Base-by-base conservation (phyloP, 2,888 invertebrate species). In the Acrobasis consociella region DNA sequence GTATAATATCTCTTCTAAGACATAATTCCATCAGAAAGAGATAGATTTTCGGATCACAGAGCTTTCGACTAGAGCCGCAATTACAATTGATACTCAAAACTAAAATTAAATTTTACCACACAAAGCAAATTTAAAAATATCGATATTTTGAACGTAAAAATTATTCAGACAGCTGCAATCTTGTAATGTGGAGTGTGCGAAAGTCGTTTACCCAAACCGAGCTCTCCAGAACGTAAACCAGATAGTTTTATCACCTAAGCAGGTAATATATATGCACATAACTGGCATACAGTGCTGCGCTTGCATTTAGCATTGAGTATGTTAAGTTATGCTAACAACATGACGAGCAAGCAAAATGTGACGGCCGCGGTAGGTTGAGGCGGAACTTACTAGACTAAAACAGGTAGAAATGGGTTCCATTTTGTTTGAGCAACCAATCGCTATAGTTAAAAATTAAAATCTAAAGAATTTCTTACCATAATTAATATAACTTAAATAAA, bases 241-340 rank as follows among this genome's bases (percentile, higher is more conserved):
- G 46, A 50, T 39, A 50, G 11, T 60, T 60, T 65, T 69, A 67
- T 61, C 42, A 17, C 10, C 15, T 61, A 67, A 67, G 61, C 64
- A 67, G 65, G 65, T 66, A n/a, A 65, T 67, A 61, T 67, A 62
- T 64, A 69, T 69, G 69, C 66, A 65, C 51, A 60, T 60, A 60
- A 60, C 51, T n/a, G 39, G 51, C 51, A 52, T 52, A 22, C 17
- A 22, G 52, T 56, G 59, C 59, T 42, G 61, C 73, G 67, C 31
- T 46, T 77, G 81, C 79, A 80, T 82, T 82, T 80, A 80, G 77
- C 78, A 76, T 77, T 75, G 77, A 83, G 83, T 83, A 86, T 85
- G 87, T 79, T 85, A 88, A 90, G 80, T 86, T 89, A 89, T 89
- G 88, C 87, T 84, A 88, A 89, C 80, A 77, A 80, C 77, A 73